Percentiles rank a stretch among this genome's conserved stretches.
Evolutionary conservation across 2,888 invertebrate species (phyloP).

Genomic region (Matsumyia berberina): DNA sequence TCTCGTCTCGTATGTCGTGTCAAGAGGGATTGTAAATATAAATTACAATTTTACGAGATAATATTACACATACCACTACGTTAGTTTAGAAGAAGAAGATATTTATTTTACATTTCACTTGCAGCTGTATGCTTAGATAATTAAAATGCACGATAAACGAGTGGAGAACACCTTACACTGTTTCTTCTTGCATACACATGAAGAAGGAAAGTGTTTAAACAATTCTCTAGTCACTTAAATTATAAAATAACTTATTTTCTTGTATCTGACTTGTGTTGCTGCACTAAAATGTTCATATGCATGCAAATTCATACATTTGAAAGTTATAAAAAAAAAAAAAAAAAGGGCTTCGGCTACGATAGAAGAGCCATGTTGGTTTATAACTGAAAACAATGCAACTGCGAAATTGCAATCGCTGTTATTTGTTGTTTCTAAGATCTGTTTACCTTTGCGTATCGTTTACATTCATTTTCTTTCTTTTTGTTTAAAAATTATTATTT

Average conservation of each 20-base stretch:
- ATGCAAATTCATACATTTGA: background rate
- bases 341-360: background rate
- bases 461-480: constrained; percentile 28
- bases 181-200: constrained; percentile 22
- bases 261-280: constrained; percentile 20
- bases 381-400: constrained; percentile 67
- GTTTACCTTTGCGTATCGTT: constrained; percentile 46
- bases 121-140: constrained; percentile 2
- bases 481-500: constrained; percentile 59
- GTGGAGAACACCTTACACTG: background rate
- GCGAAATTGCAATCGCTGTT: no score
- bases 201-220: background rate
- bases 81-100: constrained; percentile 3
- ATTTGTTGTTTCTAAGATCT: constrained; percentile 23
- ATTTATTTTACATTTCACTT: constrained; percentile 31
- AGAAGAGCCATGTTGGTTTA: constrained; percentile 11
- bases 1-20: background rate
- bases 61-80: constrained; percentile 20
- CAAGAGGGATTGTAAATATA: constrained; percentile 9
- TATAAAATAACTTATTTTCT: constrained; percentile 38
- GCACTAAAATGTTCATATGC: background rate
- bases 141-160: constrained; percentile 10
- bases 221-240: constrained; percentile 40
- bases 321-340: background rate
- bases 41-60: constrained; percentile 29